Evolutionary conservation across 2,113 vertebrate species (phyloP).

Genomic region (Saccopteryx leptura): DNA sequence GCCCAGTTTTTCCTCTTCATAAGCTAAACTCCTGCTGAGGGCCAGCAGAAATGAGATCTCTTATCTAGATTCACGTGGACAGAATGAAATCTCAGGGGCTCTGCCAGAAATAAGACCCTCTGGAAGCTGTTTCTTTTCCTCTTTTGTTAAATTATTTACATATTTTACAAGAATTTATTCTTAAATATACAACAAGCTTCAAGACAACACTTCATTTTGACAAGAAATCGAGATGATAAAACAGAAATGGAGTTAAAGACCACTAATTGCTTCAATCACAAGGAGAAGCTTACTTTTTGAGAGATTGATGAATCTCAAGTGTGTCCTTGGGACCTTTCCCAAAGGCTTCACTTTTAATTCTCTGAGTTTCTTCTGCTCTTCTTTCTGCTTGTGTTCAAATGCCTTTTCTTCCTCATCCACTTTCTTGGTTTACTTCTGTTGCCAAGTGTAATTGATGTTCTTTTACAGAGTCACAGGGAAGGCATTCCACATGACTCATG

Average conservation of each 20-base stretch:
- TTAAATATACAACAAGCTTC: neutral
- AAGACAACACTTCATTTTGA: neutral
- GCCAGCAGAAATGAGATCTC: neutral
- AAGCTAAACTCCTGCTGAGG: neutral
- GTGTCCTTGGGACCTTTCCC: neutral
- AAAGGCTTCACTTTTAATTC: neutral
- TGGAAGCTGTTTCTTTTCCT: neutral
- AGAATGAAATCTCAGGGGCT: neutral
- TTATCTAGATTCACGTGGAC: neutral
- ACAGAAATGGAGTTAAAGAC: neutral
- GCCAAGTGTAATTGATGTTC: too few species aligned
- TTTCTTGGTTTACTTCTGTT: too few species aligned
- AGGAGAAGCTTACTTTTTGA: neutral
- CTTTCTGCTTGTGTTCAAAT: neutral
- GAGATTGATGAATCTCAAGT: neutral
- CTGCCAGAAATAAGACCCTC: too few species aligned
- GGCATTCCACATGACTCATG: too few species aligned
- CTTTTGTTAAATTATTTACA: neutral
- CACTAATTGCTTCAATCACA: neutral
- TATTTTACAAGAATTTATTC: neutral
- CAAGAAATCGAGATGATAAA: neutral
- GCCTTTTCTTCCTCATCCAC: neutral
- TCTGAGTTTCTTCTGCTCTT: neutral
- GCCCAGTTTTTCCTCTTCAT: neutral
- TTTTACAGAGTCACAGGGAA: too few species aligned